phyloP scores from a whole-genome alignment of 2,113 vertebrate genomes.

The Nothoprocta perdicaria region DNA sequence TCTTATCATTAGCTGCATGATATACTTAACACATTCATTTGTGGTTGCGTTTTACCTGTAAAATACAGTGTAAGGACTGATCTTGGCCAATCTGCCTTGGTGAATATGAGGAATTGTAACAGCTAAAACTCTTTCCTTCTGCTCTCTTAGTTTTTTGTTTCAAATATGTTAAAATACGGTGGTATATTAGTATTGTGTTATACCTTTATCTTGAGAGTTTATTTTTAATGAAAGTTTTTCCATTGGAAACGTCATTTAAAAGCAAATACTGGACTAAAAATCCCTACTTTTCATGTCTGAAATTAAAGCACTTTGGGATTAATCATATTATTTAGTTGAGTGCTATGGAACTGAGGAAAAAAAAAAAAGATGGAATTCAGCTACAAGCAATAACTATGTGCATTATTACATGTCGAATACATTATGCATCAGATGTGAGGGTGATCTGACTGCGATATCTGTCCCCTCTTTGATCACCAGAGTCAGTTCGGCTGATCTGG shows the following conservation, averaged over 20 bases:
- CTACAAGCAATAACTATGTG: background rate
- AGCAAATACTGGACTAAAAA: background rate
- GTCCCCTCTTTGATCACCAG: slow-evolving; percentile 96
- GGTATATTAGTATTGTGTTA: background rate
- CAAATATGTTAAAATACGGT: background rate
- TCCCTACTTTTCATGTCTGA: background rate
- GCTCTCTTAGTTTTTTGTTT: background rate
- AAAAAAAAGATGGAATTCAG: background rate
- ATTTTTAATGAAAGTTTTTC: background rate
- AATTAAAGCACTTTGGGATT: background rate
- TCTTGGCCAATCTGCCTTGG: background rate
- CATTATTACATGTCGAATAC: too few species aligned
- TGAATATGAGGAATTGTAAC: background rate
- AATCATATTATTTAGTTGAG: background rate
- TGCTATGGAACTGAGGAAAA: background rate
- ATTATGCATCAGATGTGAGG: slow-evolving; percentile 79
- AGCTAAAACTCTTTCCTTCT: background rate
- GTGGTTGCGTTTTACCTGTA: rapidly evolving
- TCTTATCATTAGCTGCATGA: background rate
- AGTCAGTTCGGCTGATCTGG: slow-evolving; percentile 99
- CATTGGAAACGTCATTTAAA: background rate
- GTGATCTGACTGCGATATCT: slow-evolving; percentile 92
- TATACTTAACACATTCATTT: background rate
- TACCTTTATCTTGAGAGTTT: background rate
- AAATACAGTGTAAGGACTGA: background rate